phyloP scores from a whole-genome alignment of 1,140 invertebrate species.

The Cylas formicarius region DNA sequence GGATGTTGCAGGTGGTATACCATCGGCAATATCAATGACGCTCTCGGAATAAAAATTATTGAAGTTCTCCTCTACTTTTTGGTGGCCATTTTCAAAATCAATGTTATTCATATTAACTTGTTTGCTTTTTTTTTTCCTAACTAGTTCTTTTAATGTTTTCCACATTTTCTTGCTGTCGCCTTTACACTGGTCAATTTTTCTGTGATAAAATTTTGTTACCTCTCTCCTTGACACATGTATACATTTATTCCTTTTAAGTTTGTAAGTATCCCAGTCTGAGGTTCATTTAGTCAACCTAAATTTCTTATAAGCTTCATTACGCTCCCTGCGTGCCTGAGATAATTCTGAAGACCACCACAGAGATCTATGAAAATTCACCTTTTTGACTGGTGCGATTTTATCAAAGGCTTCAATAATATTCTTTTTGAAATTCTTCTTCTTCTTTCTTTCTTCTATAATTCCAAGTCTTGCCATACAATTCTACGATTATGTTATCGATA shows the following conservation, averaged over 20 bases:
- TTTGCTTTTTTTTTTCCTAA: slow-evolving; percentile 2
- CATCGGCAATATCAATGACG: slow-evolving; percentile 7
- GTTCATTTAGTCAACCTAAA: slow-evolving; percentile 6
- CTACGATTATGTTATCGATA: neutral
- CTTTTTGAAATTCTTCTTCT: slow-evolving; percentile 8
- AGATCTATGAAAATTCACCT: neutral
- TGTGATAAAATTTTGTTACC: slow-evolving; percentile 10
- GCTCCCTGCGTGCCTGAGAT: slow-evolving; percentile 5
- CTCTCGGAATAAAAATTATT: slow-evolving; percentile 6
- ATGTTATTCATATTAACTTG: neutral
- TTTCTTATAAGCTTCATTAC: slow-evolving; percentile 11
- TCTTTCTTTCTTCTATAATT: slow-evolving; percentile 3
- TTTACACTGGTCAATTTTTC: slow-evolving; percentile 9
- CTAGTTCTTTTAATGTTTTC: slow-evolving; percentile 11
- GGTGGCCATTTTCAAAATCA: neutral
- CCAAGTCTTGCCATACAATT: slow-evolving; percentile 5
- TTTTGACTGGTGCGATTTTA: slow-evolving; percentile 5
- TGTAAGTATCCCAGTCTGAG: slow-evolving; percentile 7
- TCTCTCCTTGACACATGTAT: slow-evolving; percentile 5
- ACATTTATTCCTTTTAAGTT: slow-evolving; percentile 12
- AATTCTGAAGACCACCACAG: slow-evolving; percentile 2
- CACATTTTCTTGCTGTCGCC: slow-evolving; percentile 13
- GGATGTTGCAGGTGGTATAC: slow-evolving; percentile 1
- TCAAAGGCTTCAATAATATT: slow-evolving; percentile 10
- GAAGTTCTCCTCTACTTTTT: slow-evolving; percentile 1